Base-by-base conservation (phyloP, 2,888 invertebrate species). In the Philhelius pedissequus region DNA sequence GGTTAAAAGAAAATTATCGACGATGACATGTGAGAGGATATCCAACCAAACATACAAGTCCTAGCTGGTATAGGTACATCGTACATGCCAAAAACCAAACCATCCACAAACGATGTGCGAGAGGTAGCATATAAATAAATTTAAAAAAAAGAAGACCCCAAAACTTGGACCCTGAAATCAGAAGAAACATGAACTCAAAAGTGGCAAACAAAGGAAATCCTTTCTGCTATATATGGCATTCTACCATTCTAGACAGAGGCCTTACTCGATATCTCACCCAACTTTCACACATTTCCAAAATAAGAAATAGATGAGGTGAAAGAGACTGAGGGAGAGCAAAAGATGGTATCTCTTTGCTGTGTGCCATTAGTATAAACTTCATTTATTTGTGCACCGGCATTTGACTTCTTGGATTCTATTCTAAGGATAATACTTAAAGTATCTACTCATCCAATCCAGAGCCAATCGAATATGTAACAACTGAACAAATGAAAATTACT, bases 1-100 rank as follows among this genome's bases (percentile, higher is more conserved):
- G 84, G 80, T 76, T 80, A 80, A 80, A 84, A 80, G 75, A 84
- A 84, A 80, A 80, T 80, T 84, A 84, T 84, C 84, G 80, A 80
- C 75, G 80, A 84, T 84, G 84, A 84, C 84, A 80, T 80, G 84
- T 76, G 80, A 80, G 80, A 71, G 84, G 75, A 80, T 80, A 84
- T 43, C 7, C 52, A 66, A 48, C n/a, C 30, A 70, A 40, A 4
- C n/a, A 40, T 60, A 74, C 68, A 74, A 13, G 22, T 3, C 22
- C 30, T 45, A 18, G 30, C 20, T 3, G 22, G 30, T 15, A 25
- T 20, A 35, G 1, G 27, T 2, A 64, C 43, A 35, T 50, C 1
- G 27, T 2, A 64, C 43, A 35, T 50, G 22, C 52, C 62, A 43
- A 32, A 58, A 43, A 74, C 74, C 18, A 58, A 69, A 22, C 40